Evolutionary conservation across 2,113 vertebrate genomes (phyloP), one percentile per base, ranked within the genome.

Genomic region (Oreochromis aureus): DNA sequence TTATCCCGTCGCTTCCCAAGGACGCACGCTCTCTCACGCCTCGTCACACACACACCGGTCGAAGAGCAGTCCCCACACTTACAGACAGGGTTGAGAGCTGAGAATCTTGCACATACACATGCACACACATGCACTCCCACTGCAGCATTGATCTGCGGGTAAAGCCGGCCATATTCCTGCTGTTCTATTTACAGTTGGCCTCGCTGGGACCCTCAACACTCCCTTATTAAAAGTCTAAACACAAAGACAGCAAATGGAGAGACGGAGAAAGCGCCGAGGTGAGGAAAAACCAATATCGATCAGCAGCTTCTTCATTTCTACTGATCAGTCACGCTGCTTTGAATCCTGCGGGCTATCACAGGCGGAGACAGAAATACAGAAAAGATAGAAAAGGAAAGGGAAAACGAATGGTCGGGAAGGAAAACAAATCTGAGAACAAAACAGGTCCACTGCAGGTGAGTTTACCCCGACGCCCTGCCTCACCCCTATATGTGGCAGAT

Each of bases 141-240:
- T 76, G 59, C 86, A 80, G 80, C 93, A 96, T 95, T 94, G 95
- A 96, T 96, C 90, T 91, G 90, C 36, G 86, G 91, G 86, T 86
- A 58, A 69, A 86, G 66, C 15, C 82, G 58, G 83, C 89, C 92
- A 88, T 91, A 87, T 92, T 91, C 92, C 91, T 91, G 92, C 90
- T 89, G 87, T 71, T 94, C 89, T 93, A 91, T 95, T 95, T 96
- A 92, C 86, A 66, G 69, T 34, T 36, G 81, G 93, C 89, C 94
- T 92, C 94, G 19, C 89, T 71, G 94, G 92, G 94, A 91, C 93
- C 93, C 93, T 96, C 90, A 83, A 71, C 90, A 24, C 90, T 85
- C 66, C 58, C 91, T 93, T 88, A 95, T 95, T 93, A 91, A 96
- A 95, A 94, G 92, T 92, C 94, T 88, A 54, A 90, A 89, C 89